Evolutionary conservation across 2,888 invertebrate species (phyloP), one percentile per base, ranked within the genome.

Genomic region (Nasonia oneida): DNA sequence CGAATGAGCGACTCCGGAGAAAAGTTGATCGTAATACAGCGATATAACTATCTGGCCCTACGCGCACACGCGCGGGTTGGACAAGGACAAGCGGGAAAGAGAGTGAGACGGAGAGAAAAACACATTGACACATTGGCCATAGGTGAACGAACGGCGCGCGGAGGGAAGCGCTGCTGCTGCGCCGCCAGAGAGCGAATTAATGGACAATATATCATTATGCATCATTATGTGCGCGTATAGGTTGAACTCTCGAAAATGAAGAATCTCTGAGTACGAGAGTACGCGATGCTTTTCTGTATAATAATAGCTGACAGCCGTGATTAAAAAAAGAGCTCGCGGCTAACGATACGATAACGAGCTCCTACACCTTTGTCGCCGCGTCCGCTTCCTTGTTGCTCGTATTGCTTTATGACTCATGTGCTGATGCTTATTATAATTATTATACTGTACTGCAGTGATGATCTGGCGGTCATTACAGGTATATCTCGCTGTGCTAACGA

Each of bases 81-180:
- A 67, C 23, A 33, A 61, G 57, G 23, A 61, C 57, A 61, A 61
- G 57, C 57, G 64, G 14, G 70, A 42, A 39, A 37, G 57, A 70
- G 42, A 67, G 75, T 53, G 76, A 83, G 70, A 23, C 12, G 15
- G n/a, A 14, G 73, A 73, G 70, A 50, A 50, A 83, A 76, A 76
- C 70, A 76, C 82, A 76, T 53, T n/a, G n/a, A n/a, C n/a, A n/a
- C n/a, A n/a, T 79, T 79, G 33, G n/a, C n/a, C 53, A 70, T 83
- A 53, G 67, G 70, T 39, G 77, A 70, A 71, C 33, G 70, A 77
- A 71, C 57, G 57, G 29, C 29, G 29, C 29, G 29, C 29, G 5
- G 15, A 8, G 23, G 23, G 29, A 18, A 67, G 64, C 50, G 42
- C 29, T 12, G 64, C 18, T n/a, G 57, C 18, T n/a, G 57, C 57